These are phyloP conservation scores for Ispidina picta DNA, from an alignment of 2,797 vertebrate genomes.

Conservation along the genomic window DNA sequence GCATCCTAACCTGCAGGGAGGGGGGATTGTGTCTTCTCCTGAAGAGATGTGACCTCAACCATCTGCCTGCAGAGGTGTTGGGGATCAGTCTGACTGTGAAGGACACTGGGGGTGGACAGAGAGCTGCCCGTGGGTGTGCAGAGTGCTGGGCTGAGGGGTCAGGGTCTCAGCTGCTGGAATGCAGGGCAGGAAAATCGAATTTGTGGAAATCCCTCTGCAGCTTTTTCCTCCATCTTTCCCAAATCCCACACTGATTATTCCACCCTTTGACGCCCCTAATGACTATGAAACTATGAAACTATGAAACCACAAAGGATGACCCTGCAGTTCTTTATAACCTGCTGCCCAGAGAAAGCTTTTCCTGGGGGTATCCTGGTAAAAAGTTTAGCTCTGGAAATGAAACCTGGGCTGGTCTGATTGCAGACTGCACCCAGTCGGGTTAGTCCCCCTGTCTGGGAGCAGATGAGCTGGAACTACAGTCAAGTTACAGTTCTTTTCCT, in stretches of 20 bases:
- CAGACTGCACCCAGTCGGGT: background rate
- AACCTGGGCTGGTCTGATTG: background rate
- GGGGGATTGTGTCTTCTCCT: background rate
- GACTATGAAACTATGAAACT: too few species aligned
- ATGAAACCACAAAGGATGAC: background rate
- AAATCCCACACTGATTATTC: background rate
- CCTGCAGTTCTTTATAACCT: background rate
- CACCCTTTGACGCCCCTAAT: accelerated
- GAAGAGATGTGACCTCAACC: background rate
- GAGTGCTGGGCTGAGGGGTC: background rate
- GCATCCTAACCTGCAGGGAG: background rate
- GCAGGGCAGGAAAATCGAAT: background rate
- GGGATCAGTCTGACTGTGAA: background rate
- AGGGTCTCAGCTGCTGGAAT: background rate
- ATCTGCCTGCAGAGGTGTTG: background rate
- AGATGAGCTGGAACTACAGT: background rate
- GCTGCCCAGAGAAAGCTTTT: background rate
- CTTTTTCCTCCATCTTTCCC: background rate
- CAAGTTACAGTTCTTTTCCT: background rate
- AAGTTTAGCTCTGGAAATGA: background rate
- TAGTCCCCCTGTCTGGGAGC: background rate
- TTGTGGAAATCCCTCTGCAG: background rate
- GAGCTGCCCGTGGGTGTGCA: background rate
- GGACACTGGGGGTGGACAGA: background rate
- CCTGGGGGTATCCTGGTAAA: background rate